Conservation (phyloP, 2,797 vertebrate species). For the Cetoscarus ocellatus region DNA sequence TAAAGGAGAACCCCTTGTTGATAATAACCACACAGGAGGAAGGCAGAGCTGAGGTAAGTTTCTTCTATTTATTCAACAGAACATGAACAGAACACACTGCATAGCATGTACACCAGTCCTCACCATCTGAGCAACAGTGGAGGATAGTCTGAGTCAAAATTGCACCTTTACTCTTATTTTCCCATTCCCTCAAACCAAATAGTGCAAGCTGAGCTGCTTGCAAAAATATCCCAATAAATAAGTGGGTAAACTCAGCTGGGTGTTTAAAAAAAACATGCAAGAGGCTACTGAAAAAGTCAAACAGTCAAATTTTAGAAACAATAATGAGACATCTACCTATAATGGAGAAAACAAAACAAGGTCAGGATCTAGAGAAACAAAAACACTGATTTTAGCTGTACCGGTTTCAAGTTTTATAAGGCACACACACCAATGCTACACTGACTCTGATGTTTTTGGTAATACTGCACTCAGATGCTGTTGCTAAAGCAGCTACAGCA, state of each 20-base stretch:
- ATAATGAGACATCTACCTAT: slow-evolving; percentile 39
- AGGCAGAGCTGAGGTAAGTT: slow-evolving; percentile 14
- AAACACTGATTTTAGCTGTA: slow-evolving; percentile 47
- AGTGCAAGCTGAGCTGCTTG: slow-evolving; percentile 44
- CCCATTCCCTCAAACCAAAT: slow-evolving; percentile 32
- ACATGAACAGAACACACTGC: slow-evolving; percentile 67
- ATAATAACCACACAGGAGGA: background rate
- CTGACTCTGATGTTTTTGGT: slow-evolving; percentile 62
- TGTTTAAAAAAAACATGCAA: slow-evolving; percentile 64
- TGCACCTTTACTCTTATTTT: slow-evolving; percentile 21
- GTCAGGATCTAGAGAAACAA: slow-evolving; percentile 43
- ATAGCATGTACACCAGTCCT: slow-evolving; percentile 65
- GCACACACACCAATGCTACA: slow-evolving; percentile 57
- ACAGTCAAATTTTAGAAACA: slow-evolving; percentile 40
- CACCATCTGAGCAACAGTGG: slow-evolving; percentile 46
- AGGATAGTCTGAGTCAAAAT: slow-evolving; percentile 31
- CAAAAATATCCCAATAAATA: slow-evolving; percentile 61
- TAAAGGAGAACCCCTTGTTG: background rate
- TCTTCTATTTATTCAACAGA: slow-evolving; percentile 69
- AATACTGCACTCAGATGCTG: slow-evolving; percentile 63
- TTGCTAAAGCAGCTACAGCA: slow-evolving; percentile 49
- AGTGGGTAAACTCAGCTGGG: slow-evolving; percentile 55
- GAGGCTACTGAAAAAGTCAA: slow-evolving; percentile 38
- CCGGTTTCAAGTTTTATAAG: slow-evolving; percentile 67
- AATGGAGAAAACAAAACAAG: slow-evolving; percentile 27